Evolutionary conservation across 2,113 vertebrate species (phyloP), one percentile per base, ranked within the genome.

Genomic region (Deroptyus accipitrinus): DNA sequence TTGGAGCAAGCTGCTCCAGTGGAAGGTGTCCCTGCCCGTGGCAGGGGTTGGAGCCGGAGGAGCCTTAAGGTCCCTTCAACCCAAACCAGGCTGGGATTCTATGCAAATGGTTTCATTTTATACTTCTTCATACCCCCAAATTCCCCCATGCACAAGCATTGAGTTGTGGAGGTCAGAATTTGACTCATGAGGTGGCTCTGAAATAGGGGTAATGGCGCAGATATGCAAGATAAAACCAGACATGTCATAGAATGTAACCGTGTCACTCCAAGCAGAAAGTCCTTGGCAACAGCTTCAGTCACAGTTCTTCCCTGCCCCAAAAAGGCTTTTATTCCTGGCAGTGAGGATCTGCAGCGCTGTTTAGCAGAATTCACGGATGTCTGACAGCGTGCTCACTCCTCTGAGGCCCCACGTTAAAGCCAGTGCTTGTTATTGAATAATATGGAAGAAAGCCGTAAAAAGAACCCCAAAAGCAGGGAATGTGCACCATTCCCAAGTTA

Each of bases 141-240:
- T 54, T 6, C 24, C 37, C 12, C 1, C 1, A 8, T 19, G 19
- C 27, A 2, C 18, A 20, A 49, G 35, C 51, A 42, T 7, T 2
- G 2, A 11, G 9, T 67, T 18, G 52, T 17, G 27, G 27, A 37
- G 66, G 24, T 70, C 19, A 62, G 70, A 46, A 41, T 72, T 39
- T 37, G 3, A 59, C 57, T 55, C 11, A 6, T 27, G 19, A 35
- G 62, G 2, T n/a, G 42, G 11, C 28, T 82, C 49, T 41, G 28
- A n/a, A 24, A 8, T 15, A n/a, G 44, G 19, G 9, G 12, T 16
- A 25, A 48, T 11, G 18, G 33, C 25, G 46, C 39, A 39, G 82
- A 11, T 54, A 33, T 33, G 42, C 42, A 61, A 86, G 57, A 18
- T 20, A 20, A 7, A 54, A 41, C 10, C 12, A 59, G 84, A 59